phyloP scores from a whole-genome alignment of 2,888 invertebrate genomes.

The Lissocephala sabroskyi region DNA sequence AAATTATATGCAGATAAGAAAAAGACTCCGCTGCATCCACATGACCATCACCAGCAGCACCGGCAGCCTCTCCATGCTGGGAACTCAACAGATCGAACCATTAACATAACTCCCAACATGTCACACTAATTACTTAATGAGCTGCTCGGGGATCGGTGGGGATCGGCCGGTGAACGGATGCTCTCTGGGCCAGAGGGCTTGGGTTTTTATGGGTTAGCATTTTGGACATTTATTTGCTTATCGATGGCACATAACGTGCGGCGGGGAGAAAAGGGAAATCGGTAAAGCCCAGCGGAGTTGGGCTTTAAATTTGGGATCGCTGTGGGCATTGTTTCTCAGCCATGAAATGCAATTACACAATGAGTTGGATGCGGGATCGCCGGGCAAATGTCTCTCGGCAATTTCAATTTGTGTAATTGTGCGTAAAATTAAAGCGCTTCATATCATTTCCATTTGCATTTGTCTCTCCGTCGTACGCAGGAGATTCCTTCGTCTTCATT shows the following conservation, averaged over 20 bases:
- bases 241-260: conserved; percentile 38
- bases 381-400: conserved; percentile 45
- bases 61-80: no score
- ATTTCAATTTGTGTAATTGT: conserved; percentile 63
- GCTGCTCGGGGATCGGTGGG: conserved; percentile 31
- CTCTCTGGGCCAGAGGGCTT: no score
- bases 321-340: conserved; percentile 14
- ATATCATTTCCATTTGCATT: conserved; percentile 48
- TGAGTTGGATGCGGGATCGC: no score
- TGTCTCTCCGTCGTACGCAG: neutral
- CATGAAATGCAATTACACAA: conserved; percentile 53
- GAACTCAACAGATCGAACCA: no score
- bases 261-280: no score
- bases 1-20: conserved; percentile 5
- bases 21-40: conserved; percentile 9
- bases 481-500: no score
- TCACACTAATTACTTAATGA: conserved; percentile 72
- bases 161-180: no score
- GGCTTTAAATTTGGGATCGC: neutral
- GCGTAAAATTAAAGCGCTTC: conserved; percentile 66
- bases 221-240: conserved; percentile 48
- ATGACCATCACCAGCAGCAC: no score
- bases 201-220: conserved; percentile 23
- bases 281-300: conserved; percentile 9
- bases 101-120: conserved; percentile 69